Evolutionary conservation across 2,797 vertebrate species (phyloP).

Genomic region (Coreius guichenoti): DNA sequence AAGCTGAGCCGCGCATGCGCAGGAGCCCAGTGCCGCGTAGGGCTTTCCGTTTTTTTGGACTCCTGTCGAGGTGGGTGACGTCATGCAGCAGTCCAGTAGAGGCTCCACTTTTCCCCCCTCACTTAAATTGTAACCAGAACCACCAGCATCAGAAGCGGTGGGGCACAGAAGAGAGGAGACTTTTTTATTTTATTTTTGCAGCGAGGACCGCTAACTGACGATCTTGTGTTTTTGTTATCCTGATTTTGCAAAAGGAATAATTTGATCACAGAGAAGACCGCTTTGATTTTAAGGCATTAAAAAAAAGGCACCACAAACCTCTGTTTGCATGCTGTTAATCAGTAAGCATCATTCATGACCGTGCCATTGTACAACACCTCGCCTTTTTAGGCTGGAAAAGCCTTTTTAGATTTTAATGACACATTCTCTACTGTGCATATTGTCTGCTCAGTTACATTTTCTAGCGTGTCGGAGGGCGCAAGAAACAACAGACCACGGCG

Average conservation of each 20-base stretch:
- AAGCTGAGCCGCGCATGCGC: constrained; percentile 75
- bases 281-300: constrained; percentile 46
- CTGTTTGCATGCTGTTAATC: constrained; percentile 73
- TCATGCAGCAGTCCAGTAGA: constrained; percentile 73
- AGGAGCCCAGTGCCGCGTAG: constrained; percentile 59
- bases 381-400: constrained; percentile 69
- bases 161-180: constrained; percentile 59
- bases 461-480: constrained; percentile 65
- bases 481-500: constrained; percentile 69
- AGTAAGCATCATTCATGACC: constrained; percentile 69
- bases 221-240: constrained; percentile 47
- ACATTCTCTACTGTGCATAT: constrained; percentile 53
- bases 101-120: constrained; percentile 70
- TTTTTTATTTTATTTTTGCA: constrained; percentile 59
- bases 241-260: constrained; percentile 63
- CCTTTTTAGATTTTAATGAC: constrained; percentile 47
- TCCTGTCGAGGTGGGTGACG: constrained; percentile 70
- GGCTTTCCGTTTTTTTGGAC: constrained; percentile 59
- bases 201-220: constrained; percentile 16
- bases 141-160: constrained; percentile 70
- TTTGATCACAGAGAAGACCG: constrained; percentile 62
- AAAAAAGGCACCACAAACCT: constrained; percentile 49
- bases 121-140: constrained; percentile 71
- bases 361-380: constrained; percentile 68
- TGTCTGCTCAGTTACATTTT: constrained; percentile 60